Conservation (phyloP, 2,888 invertebrate genomes). For the Parnassius glacialis region DNA sequence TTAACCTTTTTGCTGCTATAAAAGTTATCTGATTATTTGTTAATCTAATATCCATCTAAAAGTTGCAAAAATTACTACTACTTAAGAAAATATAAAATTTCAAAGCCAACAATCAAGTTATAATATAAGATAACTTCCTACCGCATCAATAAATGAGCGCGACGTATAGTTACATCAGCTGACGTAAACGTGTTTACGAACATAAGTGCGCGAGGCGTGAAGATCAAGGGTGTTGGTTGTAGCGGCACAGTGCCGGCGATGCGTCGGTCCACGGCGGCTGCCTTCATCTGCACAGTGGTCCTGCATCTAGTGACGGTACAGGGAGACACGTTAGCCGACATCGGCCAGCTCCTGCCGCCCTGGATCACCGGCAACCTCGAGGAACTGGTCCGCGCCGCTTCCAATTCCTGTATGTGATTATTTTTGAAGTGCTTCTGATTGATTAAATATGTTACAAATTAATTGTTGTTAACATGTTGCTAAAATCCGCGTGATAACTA, state of each 20-base stretch:
- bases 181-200: background rate
- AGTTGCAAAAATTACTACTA: no score
- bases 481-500: no score
- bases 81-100: no score
- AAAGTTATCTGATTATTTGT: no score
- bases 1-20: no score
- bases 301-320: conserved; percentile 8
- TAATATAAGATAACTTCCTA: conserved; percentile 1
- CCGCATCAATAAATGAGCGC: conserved; percentile 7
- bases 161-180: background rate
- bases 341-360: conserved; percentile 31
- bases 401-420: conserved; percentile 37
- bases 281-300: conserved; percentile 23
- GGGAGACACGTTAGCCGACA: conserved; percentile 9
- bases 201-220: background rate
- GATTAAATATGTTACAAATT: background rate
- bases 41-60: no score
- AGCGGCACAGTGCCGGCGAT: conserved; percentile 24
- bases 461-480: no score
- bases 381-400: conserved; percentile 36
- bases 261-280: conserved; percentile 13
- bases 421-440: background rate
- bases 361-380: conserved; percentile 32
- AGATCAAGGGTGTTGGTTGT: conserved; percentile 52
- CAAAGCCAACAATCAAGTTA: no score